phyloP scores from a whole-genome alignment of 1,140 invertebrate species.

The Ectropis grisescens region DNA sequence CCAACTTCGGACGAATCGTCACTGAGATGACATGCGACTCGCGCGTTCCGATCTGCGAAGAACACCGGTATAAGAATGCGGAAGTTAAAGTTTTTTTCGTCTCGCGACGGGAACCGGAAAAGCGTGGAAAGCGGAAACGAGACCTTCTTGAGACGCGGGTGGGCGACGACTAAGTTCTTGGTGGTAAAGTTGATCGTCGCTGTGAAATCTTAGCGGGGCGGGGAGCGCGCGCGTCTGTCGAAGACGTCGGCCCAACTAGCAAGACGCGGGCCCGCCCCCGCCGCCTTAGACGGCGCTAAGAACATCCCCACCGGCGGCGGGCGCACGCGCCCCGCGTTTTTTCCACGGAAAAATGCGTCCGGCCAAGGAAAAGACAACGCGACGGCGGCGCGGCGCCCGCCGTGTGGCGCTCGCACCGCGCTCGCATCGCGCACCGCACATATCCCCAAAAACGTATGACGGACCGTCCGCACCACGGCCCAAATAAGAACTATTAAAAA shows the following conservation, averaged over 20 bases:
- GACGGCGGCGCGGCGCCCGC: conserved; percentile 19
- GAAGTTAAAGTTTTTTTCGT: no score
- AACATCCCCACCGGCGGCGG: conserved; percentile 60
- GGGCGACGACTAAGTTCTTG: conserved; percentile 69
- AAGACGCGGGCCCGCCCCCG: conserved; percentile 64
- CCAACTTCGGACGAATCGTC: conserved; percentile 54
- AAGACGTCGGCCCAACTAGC: conserved; percentile 66
- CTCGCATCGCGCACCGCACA: conserved; percentile 13
- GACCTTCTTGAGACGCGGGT: conserved; percentile 65
- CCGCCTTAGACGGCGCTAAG: conserved; percentile 62
- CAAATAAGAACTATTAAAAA: conserved; percentile 61
- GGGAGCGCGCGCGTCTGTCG: conserved; percentile 61
- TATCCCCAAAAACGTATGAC: conserved; percentile 26
- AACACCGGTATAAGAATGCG: no score
- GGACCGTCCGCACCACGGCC: conserved; percentile 44
- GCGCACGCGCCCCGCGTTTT: conserved; percentile 64
- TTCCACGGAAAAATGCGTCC: conserved; percentile 65
- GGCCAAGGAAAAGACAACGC: conserved; percentile 61
- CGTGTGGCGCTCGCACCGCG: conserved; percentile 18
- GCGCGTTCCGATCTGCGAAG: conserved; percentile 33
- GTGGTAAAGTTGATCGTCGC: conserved; percentile 64
- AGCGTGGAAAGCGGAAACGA: conserved; percentile 51
- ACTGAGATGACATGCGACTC: conserved; percentile 49
- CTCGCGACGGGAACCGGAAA: conserved; percentile 21
- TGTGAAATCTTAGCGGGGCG: conserved; percentile 63